Percentiles rank a stretch among this genome's conserved stretches.
phyloP scores from a whole-genome alignment of 2,888 invertebrate species.

The Nemotelus pantherinus region DNA sequence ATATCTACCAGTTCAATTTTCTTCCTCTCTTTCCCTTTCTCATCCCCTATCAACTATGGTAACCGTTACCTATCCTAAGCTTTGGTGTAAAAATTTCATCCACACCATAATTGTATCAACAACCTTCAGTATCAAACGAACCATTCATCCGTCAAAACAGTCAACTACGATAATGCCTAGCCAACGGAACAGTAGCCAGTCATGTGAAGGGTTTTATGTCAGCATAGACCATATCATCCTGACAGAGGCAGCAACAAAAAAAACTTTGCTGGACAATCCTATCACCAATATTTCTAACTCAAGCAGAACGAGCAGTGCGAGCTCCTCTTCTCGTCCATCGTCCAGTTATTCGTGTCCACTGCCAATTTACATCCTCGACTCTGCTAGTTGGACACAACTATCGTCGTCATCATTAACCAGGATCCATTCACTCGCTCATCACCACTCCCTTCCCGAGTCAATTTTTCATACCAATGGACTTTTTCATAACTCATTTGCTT shows the following conservation, averaged over 20 bases:
- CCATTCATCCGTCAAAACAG: constrained; percentile 17
- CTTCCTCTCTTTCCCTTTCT: too few relatives aligned
- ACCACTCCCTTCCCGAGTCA: background rate
- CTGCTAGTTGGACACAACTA: too few relatives aligned
- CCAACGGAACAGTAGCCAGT: background rate
- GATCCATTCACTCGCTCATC: background rate
- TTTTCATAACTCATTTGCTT: constrained; percentile 35
- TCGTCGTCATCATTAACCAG: background rate
- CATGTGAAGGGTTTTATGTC: too few relatives aligned
- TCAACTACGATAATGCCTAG: background rate
- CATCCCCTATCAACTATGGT: too few relatives aligned
- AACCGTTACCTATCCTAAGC: too few relatives aligned
- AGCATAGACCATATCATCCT: too few relatives aligned
- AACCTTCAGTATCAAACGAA: constrained; percentile 9
- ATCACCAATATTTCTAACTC: constrained; percentile 16
- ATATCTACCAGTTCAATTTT: too few relatives aligned
- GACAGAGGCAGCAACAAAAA: too few relatives aligned
- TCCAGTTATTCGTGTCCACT: too few relatives aligned
- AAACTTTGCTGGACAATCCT: constrained; percentile 2
- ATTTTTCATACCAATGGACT: background rate
- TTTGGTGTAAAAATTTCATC: too few relatives aligned
- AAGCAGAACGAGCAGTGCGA: background rate
- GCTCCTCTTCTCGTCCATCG: background rate
- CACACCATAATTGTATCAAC: background rate
- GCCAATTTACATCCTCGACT: too few relatives aligned